These are phyloP conservation scores for Drosophila histrio DNA, from an alignment of 2,888 invertebrate genomes.

Conservation along the genomic window DNA sequence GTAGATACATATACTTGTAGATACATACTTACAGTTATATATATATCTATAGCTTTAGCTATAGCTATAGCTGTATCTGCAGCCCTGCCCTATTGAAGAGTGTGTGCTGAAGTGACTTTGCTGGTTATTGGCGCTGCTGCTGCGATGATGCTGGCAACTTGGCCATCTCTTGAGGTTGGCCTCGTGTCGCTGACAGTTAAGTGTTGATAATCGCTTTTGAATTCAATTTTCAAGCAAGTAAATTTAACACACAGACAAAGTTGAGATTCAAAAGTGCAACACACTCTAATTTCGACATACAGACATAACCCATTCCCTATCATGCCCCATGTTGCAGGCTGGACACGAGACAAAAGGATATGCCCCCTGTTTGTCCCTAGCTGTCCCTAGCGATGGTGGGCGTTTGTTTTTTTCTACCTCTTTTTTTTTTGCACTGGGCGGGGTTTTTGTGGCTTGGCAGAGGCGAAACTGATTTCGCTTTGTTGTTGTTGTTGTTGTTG, in stretches of 20 bases:
- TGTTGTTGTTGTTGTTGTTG: constrained; percentile 26
- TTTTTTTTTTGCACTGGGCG: constrained; percentile 16
- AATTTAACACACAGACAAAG: constrained; percentile 68
- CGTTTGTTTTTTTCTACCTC: constrained; percentile 25
- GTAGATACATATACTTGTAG: constrained; percentile 22
- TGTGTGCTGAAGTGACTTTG: constrained; percentile 51
- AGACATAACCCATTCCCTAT: background rate
- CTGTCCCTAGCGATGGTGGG: constrained; percentile 1
- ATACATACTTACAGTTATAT: constrained; percentile 6
- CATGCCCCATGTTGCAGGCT: constrained; percentile 10
- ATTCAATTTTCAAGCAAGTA: constrained; percentile 72
- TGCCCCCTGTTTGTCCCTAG: background rate
- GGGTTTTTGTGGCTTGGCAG: constrained; percentile 58
- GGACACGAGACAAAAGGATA: constrained; percentile 51
- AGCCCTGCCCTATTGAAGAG: background rate
- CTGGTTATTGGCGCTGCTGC: constrained; percentile 55
- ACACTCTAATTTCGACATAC: constrained; percentile 28
- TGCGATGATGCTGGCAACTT: constrained; percentile 23
- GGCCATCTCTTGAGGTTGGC: constrained; percentile 48
- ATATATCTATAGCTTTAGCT: constrained; percentile 25
- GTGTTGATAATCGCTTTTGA: constrained; percentile 80
- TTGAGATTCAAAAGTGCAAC: constrained; percentile 74
- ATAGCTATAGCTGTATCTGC: background rate
- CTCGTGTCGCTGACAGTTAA: constrained; percentile 77
- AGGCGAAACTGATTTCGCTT: constrained; percentile 51